Evolutionary conservation across 2,888 invertebrate species (phyloP), one percentile per base, ranked within the genome.

Genomic region (Pelosia muscerda): DNA sequence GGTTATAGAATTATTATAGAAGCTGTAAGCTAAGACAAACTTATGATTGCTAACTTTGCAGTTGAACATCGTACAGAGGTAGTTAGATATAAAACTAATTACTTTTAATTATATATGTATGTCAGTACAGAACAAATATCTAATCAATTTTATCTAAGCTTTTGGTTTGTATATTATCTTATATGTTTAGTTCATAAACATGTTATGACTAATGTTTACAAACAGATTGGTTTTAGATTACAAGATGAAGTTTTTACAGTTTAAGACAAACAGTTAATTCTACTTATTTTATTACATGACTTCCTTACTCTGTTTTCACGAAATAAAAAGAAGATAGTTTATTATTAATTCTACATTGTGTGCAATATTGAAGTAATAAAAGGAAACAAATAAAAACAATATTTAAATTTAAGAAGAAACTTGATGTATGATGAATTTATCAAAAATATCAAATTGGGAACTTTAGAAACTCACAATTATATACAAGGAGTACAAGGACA

Each of bases 91-190:
- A 11, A 10, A 2, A 1, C 5, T 42, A 19, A 42, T 42, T 42
- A 8, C 15, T 19, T 19, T 19, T 42, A 19, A 42, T 15, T 4
- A 0, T 19, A 42, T 1, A 19, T 42, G 31, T 31, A n/a, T n/a
- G n/a, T n/a, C n/a, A 6, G 49, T 49, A 49, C 2, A n/a, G n/a
- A 49, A 49, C 49, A 15, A 19, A n/a, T 49, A 49, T 49, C 49
- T 49, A 49, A 49, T 49, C 49, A 49, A n/a, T 5, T 4, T 49
- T 49, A 49, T 49, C 49, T 49, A 19, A 19, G 42, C 42, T n/a
- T n/a, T n/a, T 49, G n/a, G 49, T 49, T n/a, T 49, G 49, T 49
- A 49, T 49, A n/a, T 69, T 28, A 54, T 26, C 10, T 63, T 55
- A 5, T 6, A 4, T 49, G 49, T 49, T 49, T 49, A 49, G n/a